A percentile compares a stretch with the other conserved stretches of the same genome.
Conservation (phyloP, 2,888 invertebrate species). For the Boloria euphrosyne region DNA sequence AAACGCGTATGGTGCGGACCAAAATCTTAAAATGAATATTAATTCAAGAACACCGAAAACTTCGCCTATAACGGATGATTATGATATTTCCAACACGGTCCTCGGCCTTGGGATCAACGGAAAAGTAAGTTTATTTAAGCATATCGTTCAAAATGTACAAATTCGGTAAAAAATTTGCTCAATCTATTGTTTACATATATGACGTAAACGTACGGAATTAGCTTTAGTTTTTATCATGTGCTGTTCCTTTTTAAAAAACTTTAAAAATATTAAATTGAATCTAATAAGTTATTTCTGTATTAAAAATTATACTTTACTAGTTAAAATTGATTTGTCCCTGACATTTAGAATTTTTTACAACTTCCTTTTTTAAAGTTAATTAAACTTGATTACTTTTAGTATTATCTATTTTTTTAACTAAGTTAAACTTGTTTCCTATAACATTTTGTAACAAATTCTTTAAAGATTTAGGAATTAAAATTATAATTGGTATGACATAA, state of each 20-base stretch:
- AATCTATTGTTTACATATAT: conserved; percentile 51
- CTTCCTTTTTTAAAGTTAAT: neutral
- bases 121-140: conserved; percentile 80
- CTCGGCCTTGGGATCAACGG: conserved; percentile 99
- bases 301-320: conserved; percentile 12
- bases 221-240: conserved; percentile 36
- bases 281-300: neutral
- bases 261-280: too few relatives aligned
- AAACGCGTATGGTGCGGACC: conserved; percentile 31
- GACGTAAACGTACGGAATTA: conserved; percentile 50
- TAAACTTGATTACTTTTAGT: neutral
- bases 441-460: too few relatives aligned
- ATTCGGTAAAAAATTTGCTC: conserved; percentile 5
- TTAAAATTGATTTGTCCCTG: neutral
- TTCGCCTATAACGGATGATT: conserved; percentile 93
- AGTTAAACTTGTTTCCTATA: too few relatives aligned
- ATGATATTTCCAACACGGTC: conserved; percentile 95
- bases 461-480: too few relatives aligned
- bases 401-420: too few relatives aligned
- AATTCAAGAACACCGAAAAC: conserved; percentile 85
- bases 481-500: too few relatives aligned
- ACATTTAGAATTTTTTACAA: neutral
- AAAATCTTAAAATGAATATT: conserved; percentile 63
- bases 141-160: conserved; percentile 17
- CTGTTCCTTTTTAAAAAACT: neutral